Evolutionary conservation across 2,888 invertebrate genomes (phyloP).

Genomic region (Mimumesa dahlbomi): DNA sequence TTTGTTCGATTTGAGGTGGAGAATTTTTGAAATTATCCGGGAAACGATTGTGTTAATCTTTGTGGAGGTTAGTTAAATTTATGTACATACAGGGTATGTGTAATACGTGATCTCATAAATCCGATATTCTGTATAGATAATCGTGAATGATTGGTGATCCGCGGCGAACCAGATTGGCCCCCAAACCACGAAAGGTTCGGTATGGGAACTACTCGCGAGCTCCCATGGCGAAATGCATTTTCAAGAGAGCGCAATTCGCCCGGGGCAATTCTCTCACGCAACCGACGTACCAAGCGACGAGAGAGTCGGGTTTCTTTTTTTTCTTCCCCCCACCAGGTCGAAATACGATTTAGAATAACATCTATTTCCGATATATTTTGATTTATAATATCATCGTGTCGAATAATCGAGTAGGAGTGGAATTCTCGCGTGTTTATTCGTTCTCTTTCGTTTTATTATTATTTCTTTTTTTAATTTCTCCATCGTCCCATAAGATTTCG

Average conservation of each 20-base stretch:
- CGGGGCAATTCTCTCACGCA: conserved; percentile 54
- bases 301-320: conserved; percentile 30
- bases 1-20: no score
- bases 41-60: no score
- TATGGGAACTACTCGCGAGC: conserved; percentile 56
- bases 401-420: no score
- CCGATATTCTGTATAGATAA: conserved; percentile 15
- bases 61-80: background rate
- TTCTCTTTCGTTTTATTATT: no score
- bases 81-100: background rate
- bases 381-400: no score
- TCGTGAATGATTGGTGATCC: conserved; percentile 19
- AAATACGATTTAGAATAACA: conserved; percentile 46
- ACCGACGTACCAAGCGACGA: conserved; percentile 16
- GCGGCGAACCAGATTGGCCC: conserved; percentile 10
- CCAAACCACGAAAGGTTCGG: conserved; percentile 35
- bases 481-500: no score
- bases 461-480: no score
- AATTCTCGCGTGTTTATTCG: no score
- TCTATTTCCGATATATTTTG: conserved; percentile 35
- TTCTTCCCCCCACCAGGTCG: no score
- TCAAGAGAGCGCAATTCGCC: conserved; percentile 38
- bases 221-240: conserved; percentile 56
- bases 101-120: no score
- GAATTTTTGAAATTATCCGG: no score